Evolutionary conservation across 2,888 invertebrate genomes (phyloP).

Genomic region (Lasioglossum zephyrum): DNA sequence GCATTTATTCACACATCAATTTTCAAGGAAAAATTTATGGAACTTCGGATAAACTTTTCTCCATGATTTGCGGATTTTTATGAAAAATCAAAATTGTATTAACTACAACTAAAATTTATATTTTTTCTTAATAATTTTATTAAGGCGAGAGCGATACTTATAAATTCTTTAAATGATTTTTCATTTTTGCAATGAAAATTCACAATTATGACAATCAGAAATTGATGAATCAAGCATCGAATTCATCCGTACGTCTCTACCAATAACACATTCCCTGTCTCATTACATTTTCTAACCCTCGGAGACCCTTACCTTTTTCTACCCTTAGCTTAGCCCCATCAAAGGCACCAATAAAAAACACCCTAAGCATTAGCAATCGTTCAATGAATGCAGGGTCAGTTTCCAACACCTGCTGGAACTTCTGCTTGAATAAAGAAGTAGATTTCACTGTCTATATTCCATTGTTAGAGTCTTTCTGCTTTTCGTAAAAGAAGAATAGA

Average conservation of each 20-base stretch:
- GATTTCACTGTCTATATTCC: background rate
- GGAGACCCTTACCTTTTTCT: background rate
- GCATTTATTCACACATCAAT: background rate
- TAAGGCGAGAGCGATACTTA: too few species aligned
- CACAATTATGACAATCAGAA: background rate
- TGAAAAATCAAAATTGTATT: too few species aligned
- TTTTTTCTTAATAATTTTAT: too few species aligned
- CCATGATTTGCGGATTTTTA: background rate
- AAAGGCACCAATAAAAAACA: background rate
- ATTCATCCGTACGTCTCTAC: background rate
- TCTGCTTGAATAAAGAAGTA: background rate
- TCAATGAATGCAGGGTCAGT: slow-evolving; percentile 5
- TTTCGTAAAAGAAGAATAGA: background rate
- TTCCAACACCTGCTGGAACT: background rate
- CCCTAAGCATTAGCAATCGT: background rate
- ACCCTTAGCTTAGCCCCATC: background rate
- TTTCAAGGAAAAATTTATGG: too few species aligned
- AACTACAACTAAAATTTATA: too few species aligned
- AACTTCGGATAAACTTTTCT: background rate
- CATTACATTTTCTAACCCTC: background rate
- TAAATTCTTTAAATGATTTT: too few species aligned
- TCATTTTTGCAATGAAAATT: too few species aligned
- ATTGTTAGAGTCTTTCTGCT: background rate
- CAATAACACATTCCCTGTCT: background rate
- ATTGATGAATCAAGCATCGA: background rate